These are phyloP conservation scores for Micrasema longulum DNA, from an alignment of 1,140 invertebrate species.

Conservation along the genomic window DNA sequence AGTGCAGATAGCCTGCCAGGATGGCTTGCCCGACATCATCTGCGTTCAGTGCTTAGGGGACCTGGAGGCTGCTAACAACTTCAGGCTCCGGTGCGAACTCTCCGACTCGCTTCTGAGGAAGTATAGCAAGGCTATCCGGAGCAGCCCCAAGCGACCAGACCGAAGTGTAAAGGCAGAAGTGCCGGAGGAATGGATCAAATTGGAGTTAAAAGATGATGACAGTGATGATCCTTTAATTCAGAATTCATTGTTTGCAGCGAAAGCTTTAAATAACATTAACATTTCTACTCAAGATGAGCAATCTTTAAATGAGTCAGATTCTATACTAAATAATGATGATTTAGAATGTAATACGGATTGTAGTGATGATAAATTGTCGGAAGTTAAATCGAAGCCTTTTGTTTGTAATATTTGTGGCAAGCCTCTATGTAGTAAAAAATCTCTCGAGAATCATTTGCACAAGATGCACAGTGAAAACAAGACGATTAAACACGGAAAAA, in stretches of 20 bases:
- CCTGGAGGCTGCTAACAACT: conserved; percentile 26
- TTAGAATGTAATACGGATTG: background rate
- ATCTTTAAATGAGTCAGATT: background rate
- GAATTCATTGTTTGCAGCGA: background rate
- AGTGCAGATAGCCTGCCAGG: conserved; percentile 10
- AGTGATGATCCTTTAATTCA: background rate
- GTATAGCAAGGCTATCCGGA: background rate
- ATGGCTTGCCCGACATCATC: conserved; percentile 23
- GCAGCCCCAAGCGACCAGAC: too few relatives aligned
- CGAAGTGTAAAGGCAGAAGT: too few relatives aligned
- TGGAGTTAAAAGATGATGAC: background rate
- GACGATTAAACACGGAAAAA: conserved; percentile 36
- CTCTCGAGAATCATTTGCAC: conserved; percentile 37
- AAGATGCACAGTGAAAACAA: conserved; percentile 53
- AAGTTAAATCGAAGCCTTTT: background rate
- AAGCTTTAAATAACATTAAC: background rate
- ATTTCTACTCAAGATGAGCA: background rate
- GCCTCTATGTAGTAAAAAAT: conserved; percentile 31
- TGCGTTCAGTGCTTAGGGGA: conserved; percentile 15
- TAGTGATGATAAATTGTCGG: background rate
- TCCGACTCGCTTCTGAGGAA: conserved; percentile 23
- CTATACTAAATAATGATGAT: too few relatives aligned
- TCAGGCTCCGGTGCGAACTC: conserved; percentile 15
- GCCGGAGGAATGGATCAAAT: conserved; percentile 4
- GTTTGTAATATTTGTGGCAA: conserved; percentile 39